These are phyloP conservation scores for Scelioninae gen. 2 DNA, from an alignment of 2,888 invertebrate species.

Conservation along the genomic window DNA sequence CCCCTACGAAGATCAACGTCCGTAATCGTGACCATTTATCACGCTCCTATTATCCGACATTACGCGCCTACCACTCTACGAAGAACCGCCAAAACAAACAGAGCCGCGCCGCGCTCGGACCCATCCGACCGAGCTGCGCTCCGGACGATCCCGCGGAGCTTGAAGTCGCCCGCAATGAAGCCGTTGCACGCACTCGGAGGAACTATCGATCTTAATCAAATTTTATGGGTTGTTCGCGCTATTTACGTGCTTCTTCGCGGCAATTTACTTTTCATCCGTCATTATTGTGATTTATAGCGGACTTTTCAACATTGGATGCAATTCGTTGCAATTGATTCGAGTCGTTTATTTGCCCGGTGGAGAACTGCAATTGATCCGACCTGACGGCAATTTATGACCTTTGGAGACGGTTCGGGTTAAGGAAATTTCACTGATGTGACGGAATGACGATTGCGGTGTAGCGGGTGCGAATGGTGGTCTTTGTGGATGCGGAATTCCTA, in stretches of 20 bases:
- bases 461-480: too few relatives aligned
- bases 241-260: slow-evolving; percentile 26
- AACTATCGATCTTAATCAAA: slow-evolving; percentile 50
- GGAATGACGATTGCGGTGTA: too few relatives aligned
- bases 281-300: slow-evolving; percentile 16
- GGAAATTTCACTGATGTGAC: too few relatives aligned
- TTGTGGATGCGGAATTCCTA: too few relatives aligned
- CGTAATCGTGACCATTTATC: slow-evolving; percentile 60
- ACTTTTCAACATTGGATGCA: slow-evolving; percentile 1
- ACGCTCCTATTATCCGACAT: slow-evolving; percentile 59
- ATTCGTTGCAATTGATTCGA: slow-evolving; percentile 27
- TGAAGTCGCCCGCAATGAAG: slow-evolving; percentile 35
- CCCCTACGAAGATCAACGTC: slow-evolving; percentile 61
- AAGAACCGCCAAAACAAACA: slow-evolving; percentile 58
- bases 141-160: slow-evolving; percentile 44
- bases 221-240: slow-evolving; percentile 26
- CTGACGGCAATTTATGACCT: too few relatives aligned
- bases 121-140: slow-evolving; percentile 50
- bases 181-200: slow-evolving; percentile 35
- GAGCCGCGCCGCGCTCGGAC: slow-evolving; percentile 42
- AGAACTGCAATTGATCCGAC: too few relatives aligned
- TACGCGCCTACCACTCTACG: slow-evolving; percentile 56
- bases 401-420: too few relatives aligned
- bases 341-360: too few relatives aligned
- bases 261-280: slow-evolving; percentile 26